A percentile compares a stretch with the other conserved stretches of the same genome.
Conservation (phyloP, 2,113 vertebrate species). For the Coptodon bakossiorum region DNA sequence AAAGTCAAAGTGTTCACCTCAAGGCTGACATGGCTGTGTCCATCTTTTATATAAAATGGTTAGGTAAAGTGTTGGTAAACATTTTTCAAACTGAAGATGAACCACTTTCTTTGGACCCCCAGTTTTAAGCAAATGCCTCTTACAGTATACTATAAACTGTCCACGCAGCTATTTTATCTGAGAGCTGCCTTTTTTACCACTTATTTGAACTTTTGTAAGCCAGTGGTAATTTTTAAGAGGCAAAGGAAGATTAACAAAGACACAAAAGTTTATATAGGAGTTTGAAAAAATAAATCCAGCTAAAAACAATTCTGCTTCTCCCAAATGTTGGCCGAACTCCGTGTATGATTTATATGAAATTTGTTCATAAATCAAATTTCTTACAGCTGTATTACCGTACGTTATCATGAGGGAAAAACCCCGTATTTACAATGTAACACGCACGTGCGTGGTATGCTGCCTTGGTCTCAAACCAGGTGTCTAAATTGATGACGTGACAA, state of each 20-base stretch:
- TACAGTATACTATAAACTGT: not conserved
- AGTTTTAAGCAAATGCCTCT: not conserved
- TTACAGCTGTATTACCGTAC: not conserved
- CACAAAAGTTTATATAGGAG: not conserved
- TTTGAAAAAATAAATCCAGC: not conserved
- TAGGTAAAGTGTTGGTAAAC: not conserved
- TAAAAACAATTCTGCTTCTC: not conserved
- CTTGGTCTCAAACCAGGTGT: not conserved
- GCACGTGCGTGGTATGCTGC: not conserved
- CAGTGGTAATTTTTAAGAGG: not conserved
- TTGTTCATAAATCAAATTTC: not conserved
- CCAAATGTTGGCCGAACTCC: not conserved
- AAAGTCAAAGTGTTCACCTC: not conserved
- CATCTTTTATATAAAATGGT: not conserved
- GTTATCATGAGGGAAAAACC: not conserved
- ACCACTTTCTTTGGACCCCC: not conserved
- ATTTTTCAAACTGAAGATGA: not conserved
- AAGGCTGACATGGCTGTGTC: not conserved
- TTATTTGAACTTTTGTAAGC: not conserved
- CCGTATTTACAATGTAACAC: not conserved
- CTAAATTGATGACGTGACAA: not conserved
- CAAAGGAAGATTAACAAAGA: not conserved
- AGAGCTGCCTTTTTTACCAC: not conserved
- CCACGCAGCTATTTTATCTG: accelerated
- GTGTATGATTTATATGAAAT: not conserved